Evolutionary conservation across 2,797 vertebrate species (phyloP).

Genomic region (Alauda arvensis): DNA sequence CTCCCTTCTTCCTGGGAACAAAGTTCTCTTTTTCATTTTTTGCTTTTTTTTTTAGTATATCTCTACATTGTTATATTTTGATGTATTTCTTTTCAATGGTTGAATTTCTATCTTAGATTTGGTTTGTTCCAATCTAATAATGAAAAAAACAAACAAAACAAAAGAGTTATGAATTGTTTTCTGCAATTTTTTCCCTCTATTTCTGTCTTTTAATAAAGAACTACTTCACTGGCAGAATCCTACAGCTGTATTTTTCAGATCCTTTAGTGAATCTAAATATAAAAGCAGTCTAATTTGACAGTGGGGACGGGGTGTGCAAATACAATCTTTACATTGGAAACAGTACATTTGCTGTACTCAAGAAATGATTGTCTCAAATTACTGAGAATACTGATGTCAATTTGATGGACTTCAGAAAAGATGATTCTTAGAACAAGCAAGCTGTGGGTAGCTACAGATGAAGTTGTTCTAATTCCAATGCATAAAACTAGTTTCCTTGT

Average conservation of each 20-base stretch:
- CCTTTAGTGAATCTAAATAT: background rate
- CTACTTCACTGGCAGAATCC: conserved; percentile 81
- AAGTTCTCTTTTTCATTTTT: conserved; percentile 57
- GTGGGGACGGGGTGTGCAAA: background rate
- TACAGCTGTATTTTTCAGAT: conserved; percentile 57
- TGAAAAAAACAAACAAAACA: conserved; percentile 51
- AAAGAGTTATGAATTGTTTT: conserved; percentile 78
- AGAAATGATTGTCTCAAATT: background rate
- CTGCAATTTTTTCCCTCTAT: conserved; percentile 67
- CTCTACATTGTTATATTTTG: conserved; percentile 74
- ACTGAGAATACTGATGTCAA: background rate
- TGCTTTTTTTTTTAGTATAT: conserved; percentile 70
- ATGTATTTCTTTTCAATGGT: conserved; percentile 75
- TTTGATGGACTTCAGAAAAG: conserved; percentile 1
- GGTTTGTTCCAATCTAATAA: conserved; percentile 73
- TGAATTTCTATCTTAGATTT: conserved; percentile 75
- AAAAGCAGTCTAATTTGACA: background rate
- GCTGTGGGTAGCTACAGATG: conserved; percentile 77
- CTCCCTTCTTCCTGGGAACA: conserved; percentile 70
- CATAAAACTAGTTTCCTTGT: conserved; percentile 71
- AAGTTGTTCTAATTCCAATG: conserved; percentile 85
- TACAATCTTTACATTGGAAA: background rate
- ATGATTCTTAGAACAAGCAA: background rate
- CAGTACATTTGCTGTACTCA: background rate
- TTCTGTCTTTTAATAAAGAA: conserved; percentile 80